Conservation (phyloP, 2,797 vertebrate genomes). For the Synaphobranchus kaupii region DNA sequence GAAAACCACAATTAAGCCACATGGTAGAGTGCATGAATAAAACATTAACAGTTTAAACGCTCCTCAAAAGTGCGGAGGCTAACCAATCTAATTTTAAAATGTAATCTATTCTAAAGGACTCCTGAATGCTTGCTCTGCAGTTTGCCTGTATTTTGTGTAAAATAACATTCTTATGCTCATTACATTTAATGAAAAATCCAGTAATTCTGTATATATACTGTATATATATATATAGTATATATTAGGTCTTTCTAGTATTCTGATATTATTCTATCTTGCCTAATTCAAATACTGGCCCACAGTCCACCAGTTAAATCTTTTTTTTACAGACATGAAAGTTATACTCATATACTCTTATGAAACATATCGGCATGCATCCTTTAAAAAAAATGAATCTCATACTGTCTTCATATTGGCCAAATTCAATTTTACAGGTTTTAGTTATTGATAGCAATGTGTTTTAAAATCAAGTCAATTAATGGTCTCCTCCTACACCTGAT, state of each 20-base stretch:
- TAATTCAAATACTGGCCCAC: neutral
- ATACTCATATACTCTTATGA: neutral
- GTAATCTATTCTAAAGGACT: neutral
- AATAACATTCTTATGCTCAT: neutral
- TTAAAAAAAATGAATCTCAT: no score
- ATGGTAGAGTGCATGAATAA: neutral
- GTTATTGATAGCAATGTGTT: no score
- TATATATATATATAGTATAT: no score
- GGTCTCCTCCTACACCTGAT: no score
- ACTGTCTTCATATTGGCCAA: no score
- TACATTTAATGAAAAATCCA: neutral
- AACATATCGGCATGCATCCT: neutral
- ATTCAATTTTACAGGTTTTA: no score
- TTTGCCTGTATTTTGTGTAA: neutral
- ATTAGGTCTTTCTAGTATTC: neutral
- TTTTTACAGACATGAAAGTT: neutral
- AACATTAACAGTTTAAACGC: neutral
- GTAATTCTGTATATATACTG: neutral
- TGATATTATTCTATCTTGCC: neutral
- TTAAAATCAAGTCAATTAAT: no score
- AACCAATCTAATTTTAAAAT: neutral
- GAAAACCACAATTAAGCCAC: neutral
- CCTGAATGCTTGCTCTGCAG: neutral
- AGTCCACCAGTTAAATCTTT: neutral
- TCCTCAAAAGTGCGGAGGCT: neutral